These are phyloP conservation scores for Acromyrmex echinatior DNA, from an alignment of 1,140 invertebrate species.

Conservation along the genomic window DNA sequence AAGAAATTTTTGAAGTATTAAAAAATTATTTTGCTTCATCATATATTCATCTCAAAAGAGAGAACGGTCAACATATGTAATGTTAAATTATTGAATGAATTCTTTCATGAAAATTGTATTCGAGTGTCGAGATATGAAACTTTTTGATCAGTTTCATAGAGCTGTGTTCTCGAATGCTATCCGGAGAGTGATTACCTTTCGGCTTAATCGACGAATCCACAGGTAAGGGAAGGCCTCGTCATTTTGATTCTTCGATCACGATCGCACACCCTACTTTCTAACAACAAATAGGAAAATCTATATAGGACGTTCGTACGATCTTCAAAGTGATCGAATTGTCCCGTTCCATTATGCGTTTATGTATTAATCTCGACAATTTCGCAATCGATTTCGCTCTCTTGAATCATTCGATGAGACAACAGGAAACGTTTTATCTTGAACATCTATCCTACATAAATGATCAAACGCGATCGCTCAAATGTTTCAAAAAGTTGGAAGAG, in stretches of 20 bases:
- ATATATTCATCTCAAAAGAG: neutral
- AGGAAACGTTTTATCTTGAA: neutral
- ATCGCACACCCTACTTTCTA: slow-evolving; percentile 13
- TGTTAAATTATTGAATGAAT: neutral
- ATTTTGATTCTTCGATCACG: slow-evolving; percentile 45
- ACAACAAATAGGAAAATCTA: slow-evolving; percentile 22
- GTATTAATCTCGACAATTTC: slow-evolving; percentile 16
- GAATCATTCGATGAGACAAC: neutral
- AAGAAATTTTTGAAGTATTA: slow-evolving; percentile 5
- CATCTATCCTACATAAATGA: neutral
- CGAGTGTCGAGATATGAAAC: neutral
- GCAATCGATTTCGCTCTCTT: neutral
- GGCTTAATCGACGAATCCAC: slow-evolving; percentile 46
- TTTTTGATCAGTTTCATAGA: neutral
- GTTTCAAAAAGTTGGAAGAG: neutral
- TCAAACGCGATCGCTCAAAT: neutral
- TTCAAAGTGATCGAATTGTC: neutral
- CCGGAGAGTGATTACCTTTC: slow-evolving; percentile 20
- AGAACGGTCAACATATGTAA: neutral
- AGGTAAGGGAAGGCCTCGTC: slow-evolving; percentile 58
- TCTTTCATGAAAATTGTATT: neutral
- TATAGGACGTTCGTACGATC: slow-evolving; percentile 9
- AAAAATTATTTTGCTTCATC: neutral
- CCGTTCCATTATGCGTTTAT: slow-evolving; percentile 27
- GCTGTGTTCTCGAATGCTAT: slow-evolving; percentile 36